Conservation (phyloP, 2,113 vertebrate species). For the Cathartes aura region DNA sequence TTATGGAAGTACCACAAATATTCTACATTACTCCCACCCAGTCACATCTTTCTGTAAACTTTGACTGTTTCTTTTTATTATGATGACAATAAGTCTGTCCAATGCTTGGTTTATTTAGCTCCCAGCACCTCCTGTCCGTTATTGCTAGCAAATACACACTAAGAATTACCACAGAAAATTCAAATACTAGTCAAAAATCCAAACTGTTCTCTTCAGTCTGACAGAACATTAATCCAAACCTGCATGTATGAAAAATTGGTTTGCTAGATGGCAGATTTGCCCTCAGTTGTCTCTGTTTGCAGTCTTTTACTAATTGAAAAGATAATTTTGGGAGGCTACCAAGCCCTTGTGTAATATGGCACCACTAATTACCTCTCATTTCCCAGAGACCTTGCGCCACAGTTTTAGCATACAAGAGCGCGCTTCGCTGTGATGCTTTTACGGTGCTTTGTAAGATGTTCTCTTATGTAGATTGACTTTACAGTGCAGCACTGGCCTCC, state of each 20-base stretch:
- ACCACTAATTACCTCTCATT: background rate
- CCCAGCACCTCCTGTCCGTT: background rate
- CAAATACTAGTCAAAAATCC: background rate
- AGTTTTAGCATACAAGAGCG: background rate
- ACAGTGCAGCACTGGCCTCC: background rate
- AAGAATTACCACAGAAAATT: background rate
- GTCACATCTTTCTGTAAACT: background rate
- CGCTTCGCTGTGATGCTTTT: background rate
- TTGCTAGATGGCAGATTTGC: background rate
- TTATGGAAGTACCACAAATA: background rate
- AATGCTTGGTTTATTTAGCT: background rate
- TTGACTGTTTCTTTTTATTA: background rate
- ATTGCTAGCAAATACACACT: background rate
- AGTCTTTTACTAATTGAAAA: background rate
- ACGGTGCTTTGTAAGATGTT: background rate
- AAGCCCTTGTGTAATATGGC: background rate
- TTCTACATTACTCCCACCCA: background rate
- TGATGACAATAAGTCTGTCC: background rate
- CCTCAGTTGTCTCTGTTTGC: background rate
- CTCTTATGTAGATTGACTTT: background rate
- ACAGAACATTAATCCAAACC: background rate
- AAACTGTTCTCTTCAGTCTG: background rate
- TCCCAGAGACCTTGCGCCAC: background rate
- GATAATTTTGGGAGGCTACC: background rate
- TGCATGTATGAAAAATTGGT: rapidly evolving